Percentiles rank a stretch among this genome's conserved stretches.
These are phyloP conservation scores for Apotomis betuletana DNA, from an alignment of 2,888 invertebrate genomes.

Conservation along the genomic window DNA sequence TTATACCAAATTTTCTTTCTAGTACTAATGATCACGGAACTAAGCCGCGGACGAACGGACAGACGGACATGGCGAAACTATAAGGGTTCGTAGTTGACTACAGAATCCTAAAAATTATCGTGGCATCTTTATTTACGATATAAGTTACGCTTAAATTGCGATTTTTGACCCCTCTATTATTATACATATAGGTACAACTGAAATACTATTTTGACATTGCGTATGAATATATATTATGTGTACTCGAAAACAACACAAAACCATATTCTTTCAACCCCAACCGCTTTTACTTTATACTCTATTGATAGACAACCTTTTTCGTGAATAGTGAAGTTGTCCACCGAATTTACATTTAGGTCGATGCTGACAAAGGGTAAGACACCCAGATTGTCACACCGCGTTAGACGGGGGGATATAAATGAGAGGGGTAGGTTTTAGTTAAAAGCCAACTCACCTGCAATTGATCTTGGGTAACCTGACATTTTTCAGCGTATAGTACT, in stretches of 20 bases:
- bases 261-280: constrained; percentile 9
- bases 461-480: constrained; percentile 49
- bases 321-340: constrained; percentile 40
- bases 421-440: constrained; percentile 50
- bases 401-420: constrained; percentile 51
- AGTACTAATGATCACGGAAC: no score
- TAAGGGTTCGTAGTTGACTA: no score
- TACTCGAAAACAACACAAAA: background rate
- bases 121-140: no score
- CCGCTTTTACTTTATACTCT: constrained; percentile 23
- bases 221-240: no score
- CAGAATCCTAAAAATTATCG: no score
- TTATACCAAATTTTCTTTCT: no score
- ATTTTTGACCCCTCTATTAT: no score
- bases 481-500: constrained; percentile 49
- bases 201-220: no score
- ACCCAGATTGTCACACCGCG: constrained; percentile 36
- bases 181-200: no score
- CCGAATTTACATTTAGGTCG: constrained; percentile 41
- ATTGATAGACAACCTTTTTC: constrained; percentile 39
- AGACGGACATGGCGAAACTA: no score
- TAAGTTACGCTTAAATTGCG: no score
- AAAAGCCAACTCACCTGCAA: constrained; percentile 47
- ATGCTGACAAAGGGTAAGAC: constrained; percentile 42
- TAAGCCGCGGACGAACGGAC: no score